Evolutionary conservation across 2,113 vertebrate genomes (phyloP).

Genomic region (Asarcornis scutulata): DNA sequence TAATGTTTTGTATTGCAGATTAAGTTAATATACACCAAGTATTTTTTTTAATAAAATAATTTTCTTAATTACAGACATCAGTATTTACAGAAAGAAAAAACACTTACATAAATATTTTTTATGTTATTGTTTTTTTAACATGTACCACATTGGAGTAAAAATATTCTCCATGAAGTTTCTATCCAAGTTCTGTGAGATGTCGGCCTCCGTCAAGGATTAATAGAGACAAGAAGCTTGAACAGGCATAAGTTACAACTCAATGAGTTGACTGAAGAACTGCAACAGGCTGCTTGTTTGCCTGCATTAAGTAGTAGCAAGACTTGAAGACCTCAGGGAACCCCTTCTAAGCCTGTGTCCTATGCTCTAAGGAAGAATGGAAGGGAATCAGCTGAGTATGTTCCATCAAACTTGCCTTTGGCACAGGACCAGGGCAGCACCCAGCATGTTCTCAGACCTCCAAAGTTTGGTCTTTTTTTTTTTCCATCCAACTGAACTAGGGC

Average conservation of each 20-base stretch:
- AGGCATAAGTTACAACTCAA: background rate
- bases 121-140: background rate
- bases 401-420: background rate
- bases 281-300: background rate
- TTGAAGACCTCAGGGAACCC: background rate
- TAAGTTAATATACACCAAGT: background rate
- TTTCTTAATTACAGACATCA: constrained; percentile 3
- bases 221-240: background rate
- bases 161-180: background rate
- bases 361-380: background rate
- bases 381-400: background rate
- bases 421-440: background rate
- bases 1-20: background rate
- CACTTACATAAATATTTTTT: background rate
- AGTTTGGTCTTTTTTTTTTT: background rate
- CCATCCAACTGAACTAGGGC: background rate
- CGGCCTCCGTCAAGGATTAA: background rate
- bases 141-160: background rate
- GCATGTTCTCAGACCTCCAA: background rate
- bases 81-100: constrained; percentile 51
- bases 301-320: background rate
- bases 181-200: background rate
- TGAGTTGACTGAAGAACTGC: background rate
- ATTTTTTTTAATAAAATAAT: constrained; percentile 41
- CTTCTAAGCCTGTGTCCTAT: background rate